Conservation (phyloP, 2,113 vertebrate species). For the Phylloscopus whistleri region DNA sequence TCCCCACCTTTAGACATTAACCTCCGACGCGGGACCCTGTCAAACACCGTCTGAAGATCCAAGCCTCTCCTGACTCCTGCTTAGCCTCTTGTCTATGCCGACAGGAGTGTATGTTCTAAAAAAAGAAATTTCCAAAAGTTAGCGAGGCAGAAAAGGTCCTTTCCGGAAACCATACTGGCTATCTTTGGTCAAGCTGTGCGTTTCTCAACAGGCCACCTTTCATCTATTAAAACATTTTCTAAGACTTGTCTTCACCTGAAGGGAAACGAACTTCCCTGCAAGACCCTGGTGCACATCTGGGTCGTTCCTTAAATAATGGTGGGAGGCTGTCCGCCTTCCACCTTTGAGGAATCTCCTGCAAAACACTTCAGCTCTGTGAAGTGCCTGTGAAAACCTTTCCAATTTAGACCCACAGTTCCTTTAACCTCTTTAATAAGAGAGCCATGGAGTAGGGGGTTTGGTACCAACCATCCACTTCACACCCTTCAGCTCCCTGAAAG, state of each 20-base stretch:
- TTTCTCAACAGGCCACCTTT: slow-evolving; percentile 73
- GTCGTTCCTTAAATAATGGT: slow-evolving; percentile 64
- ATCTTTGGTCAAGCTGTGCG: slow-evolving; percentile 70
- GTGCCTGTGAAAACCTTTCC: slow-evolving; percentile 65
- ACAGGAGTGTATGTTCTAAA: slow-evolving; percentile 64
- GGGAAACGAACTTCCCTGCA: slow-evolving; percentile 68
- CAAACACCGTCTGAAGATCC: slow-evolving; percentile 65
- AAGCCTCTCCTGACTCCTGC: slow-evolving; percentile 63
- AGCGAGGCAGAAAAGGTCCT: slow-evolving; percentile 71
- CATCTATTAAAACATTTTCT: slow-evolving; percentile 71
- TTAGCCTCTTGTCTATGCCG: slow-evolving; percentile 64
- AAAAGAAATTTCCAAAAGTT: slow-evolving; percentile 71
- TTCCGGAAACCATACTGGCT: slow-evolving; percentile 69
- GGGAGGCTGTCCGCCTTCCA: slow-evolving; percentile 66
- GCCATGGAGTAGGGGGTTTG: slow-evolving; percentile 52
- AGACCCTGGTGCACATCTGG: slow-evolving; percentile 60
- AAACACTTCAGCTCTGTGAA: slow-evolving; percentile 70
- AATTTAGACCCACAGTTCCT: slow-evolving; percentile 62
- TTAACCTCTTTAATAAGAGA: slow-evolving; percentile 66
- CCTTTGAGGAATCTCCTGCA: slow-evolving; percentile 69
- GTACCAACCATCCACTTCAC: slow-evolving; percentile 59
- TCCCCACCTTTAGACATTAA: slow-evolving; percentile 67
- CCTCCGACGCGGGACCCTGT: slow-evolving; percentile 56
- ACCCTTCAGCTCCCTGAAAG: slow-evolving; percentile 58
- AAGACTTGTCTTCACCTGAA: slow-evolving; percentile 71